Percentiles rank a stretch among this genome's conserved stretches.
Evolutionary conservation across 35 echinoderm and acorn worm genomes (phyloP).

Genomic region (Eucidaris tribuloides): DNA sequence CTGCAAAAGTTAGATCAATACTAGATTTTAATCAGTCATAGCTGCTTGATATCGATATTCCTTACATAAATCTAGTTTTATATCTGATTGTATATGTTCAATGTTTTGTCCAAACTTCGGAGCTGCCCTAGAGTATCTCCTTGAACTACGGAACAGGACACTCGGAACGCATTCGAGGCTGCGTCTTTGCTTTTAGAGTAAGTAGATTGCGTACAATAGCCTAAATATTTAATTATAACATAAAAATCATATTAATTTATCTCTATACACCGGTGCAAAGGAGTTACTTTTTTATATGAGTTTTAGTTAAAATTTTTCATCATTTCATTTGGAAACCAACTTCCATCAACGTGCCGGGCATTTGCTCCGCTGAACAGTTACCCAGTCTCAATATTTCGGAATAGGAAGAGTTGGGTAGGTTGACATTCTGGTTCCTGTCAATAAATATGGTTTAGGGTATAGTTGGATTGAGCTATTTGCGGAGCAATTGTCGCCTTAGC

Average conservation of each 20-base stretch:
- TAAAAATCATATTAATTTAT: not conserved
- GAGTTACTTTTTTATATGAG: not conserved
- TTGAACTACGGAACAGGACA: not conserved
- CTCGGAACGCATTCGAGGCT: not conserved
- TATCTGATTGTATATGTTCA: not conserved
- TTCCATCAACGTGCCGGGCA: not conserved
- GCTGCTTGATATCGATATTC: not conserved
- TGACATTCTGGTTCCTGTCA: too few species aligned
- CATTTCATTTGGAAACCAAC: not conserved
- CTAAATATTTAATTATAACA: too few species aligned
- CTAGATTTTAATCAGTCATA: not conserved
- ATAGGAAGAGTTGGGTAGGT: too few species aligned
- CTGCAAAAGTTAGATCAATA: not conserved
- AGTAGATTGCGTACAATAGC: too few species aligned
- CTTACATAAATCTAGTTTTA: not conserved
- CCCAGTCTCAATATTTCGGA: too few species aligned
- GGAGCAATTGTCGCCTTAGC: too few species aligned
- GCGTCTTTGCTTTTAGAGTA: not conserved
- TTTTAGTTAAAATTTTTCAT: not conserved
- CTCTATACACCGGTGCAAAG: not conserved
- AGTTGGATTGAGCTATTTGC: too few species aligned
- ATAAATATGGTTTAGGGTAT: too few species aligned
- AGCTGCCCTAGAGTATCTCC: not conserved
- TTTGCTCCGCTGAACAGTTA: too few species aligned
- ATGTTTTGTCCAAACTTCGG: not conserved